Evolutionary conservation across 2,113 vertebrate genomes (phyloP).

Genomic region (Hydropotes inermis): DNA sequence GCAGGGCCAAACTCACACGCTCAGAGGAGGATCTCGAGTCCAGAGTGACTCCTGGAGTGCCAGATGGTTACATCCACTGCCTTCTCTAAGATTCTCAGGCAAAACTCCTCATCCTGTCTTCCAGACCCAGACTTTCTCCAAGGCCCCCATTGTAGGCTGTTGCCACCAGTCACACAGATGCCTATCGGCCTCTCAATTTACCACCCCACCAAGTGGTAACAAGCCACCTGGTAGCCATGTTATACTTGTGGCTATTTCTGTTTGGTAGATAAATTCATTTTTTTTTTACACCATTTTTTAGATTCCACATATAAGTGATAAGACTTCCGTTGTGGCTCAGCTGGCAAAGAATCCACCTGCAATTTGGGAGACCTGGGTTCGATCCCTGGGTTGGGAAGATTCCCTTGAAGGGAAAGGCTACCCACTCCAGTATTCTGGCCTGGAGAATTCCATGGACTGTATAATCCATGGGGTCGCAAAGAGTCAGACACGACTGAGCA

Average conservation of each 20-base stretch:
- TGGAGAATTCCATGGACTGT: not conserved
- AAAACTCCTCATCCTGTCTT: not conserved
- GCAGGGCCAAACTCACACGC: accelerated
- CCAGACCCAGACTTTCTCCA: not conserved
- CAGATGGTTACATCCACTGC: accelerated
- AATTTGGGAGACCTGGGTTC: not conserved
- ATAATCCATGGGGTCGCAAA: not conserved
- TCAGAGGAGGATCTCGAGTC: not conserved
- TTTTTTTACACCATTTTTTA: not conserved
- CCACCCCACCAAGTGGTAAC: not conserved
- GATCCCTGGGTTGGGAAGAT: not conserved
- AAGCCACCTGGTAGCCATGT: not conserved
- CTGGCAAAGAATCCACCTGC: not conserved
- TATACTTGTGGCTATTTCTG: not conserved
- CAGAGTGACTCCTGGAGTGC: not conserved
- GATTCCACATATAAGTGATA: not conserved
- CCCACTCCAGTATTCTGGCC: not conserved
- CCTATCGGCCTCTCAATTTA: not conserved
- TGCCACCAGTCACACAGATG: accelerated
- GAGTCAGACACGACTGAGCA: not conserved
- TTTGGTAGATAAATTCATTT: not conserved
- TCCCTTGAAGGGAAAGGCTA: not conserved
- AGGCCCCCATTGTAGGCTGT: not conserved
- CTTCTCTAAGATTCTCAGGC: not conserved
- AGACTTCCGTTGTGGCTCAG: not conserved